Conservation (phyloP, 2,113 vertebrate species). For the Willisornis vidua region DNA sequence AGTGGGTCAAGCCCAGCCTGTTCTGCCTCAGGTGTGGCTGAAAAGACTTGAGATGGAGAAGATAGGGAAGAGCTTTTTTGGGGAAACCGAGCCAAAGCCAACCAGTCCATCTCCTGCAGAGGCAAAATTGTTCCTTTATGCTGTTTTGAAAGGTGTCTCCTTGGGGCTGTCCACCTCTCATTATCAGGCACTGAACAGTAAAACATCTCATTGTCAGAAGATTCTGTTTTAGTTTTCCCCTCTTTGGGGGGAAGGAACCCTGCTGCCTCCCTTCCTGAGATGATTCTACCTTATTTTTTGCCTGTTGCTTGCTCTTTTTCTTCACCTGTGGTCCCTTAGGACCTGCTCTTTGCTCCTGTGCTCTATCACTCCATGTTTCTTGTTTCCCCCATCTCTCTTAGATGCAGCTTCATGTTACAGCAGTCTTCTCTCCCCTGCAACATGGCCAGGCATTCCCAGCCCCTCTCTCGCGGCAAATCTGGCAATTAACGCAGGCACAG, state of each 20-base stretch:
- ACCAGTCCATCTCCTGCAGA: not conserved
- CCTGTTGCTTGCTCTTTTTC: not conserved
- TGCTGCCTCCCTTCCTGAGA: not conserved
- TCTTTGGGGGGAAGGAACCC: not conserved
- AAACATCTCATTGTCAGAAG: not conserved
- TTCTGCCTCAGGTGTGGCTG: not conserved
- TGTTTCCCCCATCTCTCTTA: not conserved
- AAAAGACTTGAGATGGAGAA: not conserved
- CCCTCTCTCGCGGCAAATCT: not conserved
- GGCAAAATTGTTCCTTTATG: not conserved
- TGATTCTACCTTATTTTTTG: not conserved
- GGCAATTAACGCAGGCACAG: not conserved
- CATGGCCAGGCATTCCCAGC: not conserved
- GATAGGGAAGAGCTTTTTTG: not conserved
- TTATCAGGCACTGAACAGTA: not conserved
- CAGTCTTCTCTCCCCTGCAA: not conserved
- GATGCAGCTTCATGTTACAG: rapidly evolving
- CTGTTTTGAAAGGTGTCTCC: not conserved
- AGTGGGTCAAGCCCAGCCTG: not conserved
- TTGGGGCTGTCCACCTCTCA: not conserved
- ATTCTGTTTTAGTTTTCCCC: not conserved
- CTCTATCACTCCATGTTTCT: rapidly evolving
- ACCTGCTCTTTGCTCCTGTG: not conserved
- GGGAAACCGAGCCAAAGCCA: not conserved
- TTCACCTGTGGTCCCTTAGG: not conserved